Evolutionary conservation across 2,113 vertebrate genomes (phyloP).

Genomic region (Trogon melanurus): DNA sequence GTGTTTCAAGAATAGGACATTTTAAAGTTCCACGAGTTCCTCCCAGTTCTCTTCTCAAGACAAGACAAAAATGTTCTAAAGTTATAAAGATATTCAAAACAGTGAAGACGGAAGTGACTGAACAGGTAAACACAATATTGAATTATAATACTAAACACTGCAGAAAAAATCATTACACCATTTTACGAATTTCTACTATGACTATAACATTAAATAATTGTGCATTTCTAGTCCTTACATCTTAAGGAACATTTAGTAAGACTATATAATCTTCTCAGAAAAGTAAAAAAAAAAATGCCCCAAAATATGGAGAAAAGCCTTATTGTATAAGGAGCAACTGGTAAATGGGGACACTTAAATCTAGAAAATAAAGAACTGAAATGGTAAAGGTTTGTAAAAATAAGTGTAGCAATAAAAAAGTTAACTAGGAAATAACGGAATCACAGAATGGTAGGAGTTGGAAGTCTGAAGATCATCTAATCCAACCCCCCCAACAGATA

Average conservation of each 20-base stretch:
- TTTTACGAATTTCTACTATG: background rate
- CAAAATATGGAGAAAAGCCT: rapidly evolving
- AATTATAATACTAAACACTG: background rate
- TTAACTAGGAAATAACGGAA: background rate
- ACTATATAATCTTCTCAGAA: background rate
- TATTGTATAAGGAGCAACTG: background rate
- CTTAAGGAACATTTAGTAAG: background rate
- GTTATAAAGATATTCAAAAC: background rate
- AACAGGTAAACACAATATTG: background rate
- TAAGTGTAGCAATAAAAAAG: background rate
- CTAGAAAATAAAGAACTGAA: background rate
- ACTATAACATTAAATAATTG: background rate
- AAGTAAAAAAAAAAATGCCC: background rate
- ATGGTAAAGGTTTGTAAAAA: background rate
- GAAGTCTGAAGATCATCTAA: too few relatives aligned
- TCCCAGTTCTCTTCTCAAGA: background rate
- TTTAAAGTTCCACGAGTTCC: background rate
- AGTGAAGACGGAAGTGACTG: background rate
- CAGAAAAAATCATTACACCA: background rate
- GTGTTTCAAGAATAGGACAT: background rate
- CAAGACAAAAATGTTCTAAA: background rate
- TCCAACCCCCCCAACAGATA: too few relatives aligned
- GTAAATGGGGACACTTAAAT: background rate
- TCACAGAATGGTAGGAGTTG: too few relatives aligned
- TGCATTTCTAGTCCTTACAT: background rate